A percentile compares a stretch with the other conserved stretches of the same genome.
These are phyloP conservation scores for Amphipyra berbera DNA, from an alignment of 2,888 invertebrate species.

Conservation along the genomic window DNA sequence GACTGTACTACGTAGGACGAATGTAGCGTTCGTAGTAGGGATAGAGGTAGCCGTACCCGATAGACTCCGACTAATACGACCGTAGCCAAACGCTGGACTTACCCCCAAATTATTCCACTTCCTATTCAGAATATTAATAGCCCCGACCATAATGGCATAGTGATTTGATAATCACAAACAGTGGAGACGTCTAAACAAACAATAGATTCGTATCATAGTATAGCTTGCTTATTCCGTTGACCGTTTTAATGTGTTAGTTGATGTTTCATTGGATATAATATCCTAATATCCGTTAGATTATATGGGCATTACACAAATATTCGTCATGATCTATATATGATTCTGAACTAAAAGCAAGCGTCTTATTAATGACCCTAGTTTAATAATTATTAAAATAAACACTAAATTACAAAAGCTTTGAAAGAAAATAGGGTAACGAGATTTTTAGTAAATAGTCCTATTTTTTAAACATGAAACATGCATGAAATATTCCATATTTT, in stretches of 20 bases:
- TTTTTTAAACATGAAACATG: background rate
- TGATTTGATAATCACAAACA: conserved; percentile 73
- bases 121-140: conserved; percentile 76
- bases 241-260: conserved; percentile 29
- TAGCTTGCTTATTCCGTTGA: conserved; percentile 35
- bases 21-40: conserved; percentile 25
- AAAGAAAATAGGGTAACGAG: too few species aligned
- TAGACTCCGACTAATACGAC: conserved; percentile 40
- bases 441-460: background rate
- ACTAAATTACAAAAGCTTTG: too few species aligned
- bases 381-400: too few species aligned
- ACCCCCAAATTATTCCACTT: conserved; percentile 74
- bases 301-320: conserved; percentile 15
- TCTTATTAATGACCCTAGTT: too few species aligned
- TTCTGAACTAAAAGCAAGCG: too few species aligned
- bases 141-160: conserved; percentile 65
- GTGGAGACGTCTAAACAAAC: conserved; percentile 59
- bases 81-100: conserved; percentile 54
- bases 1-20: conserved; percentile 25
- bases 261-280: conserved; percentile 28
- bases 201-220: conserved; percentile 43
- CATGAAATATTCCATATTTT: background rate
- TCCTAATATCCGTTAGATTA: conserved; percentile 4
- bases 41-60: conserved; percentile 29
- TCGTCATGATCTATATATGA: background rate